phyloP scores from a whole-genome alignment of 2,888 invertebrate species.

The Nymphalis urticae region DNA sequence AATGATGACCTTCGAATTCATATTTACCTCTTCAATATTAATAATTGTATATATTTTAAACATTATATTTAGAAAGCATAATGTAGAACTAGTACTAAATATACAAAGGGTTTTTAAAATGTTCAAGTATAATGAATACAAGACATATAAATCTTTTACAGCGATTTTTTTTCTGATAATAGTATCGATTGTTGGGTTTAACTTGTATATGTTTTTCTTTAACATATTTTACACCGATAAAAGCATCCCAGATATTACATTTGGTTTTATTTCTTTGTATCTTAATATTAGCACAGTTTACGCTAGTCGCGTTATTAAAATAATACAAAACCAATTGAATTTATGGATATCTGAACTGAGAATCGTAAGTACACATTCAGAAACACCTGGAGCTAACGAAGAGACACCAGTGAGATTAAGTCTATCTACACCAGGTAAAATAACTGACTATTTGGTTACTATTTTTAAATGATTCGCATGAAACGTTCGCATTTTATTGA shows the following conservation, averaged over 20 bases:
- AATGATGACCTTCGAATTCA: neutral
- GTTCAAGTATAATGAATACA: slow-evolving; percentile 1
- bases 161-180: neutral
- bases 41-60: neutral
- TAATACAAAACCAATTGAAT: neutral
- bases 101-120: slow-evolving; percentile 10
- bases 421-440: neutral
- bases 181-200: neutral
- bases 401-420: neutral
- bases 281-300: slow-evolving; percentile 2
- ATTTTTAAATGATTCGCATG: neutral
- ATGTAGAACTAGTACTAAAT: slow-evolving; percentile 4
- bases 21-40: neutral
- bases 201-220: neutral
- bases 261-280: neutral
- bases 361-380: neutral
- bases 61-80: neutral
- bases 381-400: no score
- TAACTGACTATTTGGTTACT: neutral
- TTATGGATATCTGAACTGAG: slow-evolving; percentile 13
- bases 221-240: neutral
- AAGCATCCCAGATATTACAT: no score
- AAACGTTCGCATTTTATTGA: no score
- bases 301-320: neutral
- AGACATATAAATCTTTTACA: neutral